Evolutionary conservation across 2,888 invertebrate species (phyloP).

Genomic region (Tetragonisca angustula): DNA sequence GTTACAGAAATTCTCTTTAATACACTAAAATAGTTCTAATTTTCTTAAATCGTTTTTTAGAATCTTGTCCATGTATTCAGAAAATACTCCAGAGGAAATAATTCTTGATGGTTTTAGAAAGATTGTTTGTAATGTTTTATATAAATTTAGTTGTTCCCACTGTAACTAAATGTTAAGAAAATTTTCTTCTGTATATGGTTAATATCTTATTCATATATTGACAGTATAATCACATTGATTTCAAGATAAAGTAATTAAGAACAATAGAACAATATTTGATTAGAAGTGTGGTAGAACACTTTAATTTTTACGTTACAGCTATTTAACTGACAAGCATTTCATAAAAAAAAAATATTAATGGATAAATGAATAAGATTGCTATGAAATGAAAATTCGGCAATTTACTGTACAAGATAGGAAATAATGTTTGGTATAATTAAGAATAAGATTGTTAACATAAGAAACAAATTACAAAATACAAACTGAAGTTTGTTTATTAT

Average conservation of each 20-base stretch:
- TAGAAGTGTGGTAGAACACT: no score
- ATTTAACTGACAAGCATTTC: neutral
- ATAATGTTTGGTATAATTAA: constrained; percentile 10
- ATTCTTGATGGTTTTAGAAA: constrained; percentile 3
- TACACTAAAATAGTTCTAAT: neutral
- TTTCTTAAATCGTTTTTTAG: neutral
- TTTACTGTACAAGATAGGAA: constrained; percentile 3
- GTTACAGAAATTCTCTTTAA: neutral
- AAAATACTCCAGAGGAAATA: neutral
- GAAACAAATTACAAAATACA: constrained; percentile 13
- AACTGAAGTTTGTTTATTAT: neutral
- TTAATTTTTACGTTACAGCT: neutral
- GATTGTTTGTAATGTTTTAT: neutral
- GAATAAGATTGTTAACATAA: neutral
- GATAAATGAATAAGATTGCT: neutral
- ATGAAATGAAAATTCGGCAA: neutral
- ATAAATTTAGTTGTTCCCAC: neutral
- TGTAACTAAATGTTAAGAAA: neutral
- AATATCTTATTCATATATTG: neutral
- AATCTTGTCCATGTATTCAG: neutral
- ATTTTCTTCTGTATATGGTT: neutral
- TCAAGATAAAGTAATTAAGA: no score
- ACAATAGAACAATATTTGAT: no score
- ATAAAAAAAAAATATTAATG: neutral
- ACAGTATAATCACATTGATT: no score